These are phyloP conservation scores for Fratercula arctica DNA, from an alignment of 2,797 vertebrate species.

Conservation along the genomic window DNA sequence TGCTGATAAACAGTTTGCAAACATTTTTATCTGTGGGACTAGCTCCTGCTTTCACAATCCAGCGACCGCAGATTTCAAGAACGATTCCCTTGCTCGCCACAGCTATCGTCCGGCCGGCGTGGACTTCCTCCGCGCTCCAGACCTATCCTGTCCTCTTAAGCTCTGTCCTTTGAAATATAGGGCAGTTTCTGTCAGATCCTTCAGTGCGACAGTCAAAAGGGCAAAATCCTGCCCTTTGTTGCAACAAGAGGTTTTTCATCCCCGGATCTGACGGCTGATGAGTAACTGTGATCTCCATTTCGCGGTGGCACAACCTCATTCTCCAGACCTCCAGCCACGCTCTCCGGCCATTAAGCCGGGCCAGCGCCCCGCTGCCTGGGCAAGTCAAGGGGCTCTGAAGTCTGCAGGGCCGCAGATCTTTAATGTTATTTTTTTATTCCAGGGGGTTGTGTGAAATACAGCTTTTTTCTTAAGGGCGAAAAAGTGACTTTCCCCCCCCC, in stretches of 20 bases:
- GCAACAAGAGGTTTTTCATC: not conserved
- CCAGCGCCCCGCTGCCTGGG: not conserved
- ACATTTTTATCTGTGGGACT: not conserved
- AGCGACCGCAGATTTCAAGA: not conserved
- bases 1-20: not conserved
- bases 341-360: not conserved
- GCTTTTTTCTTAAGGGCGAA: fast-evolving
- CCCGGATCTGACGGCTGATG: not conserved
- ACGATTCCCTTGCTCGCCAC: not conserved
- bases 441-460: not conserved
- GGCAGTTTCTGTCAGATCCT: conserved; percentile 15
- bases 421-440: not conserved
- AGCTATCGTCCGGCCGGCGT: not conserved
- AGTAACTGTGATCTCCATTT: not conserved
- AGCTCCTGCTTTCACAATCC: not conserved
- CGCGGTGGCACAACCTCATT: not conserved
- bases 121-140: not conserved
- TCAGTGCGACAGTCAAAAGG: not conserved
- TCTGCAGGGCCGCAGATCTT: not conserved
- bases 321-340: not conserved
- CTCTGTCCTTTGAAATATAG: conserved; percentile 2
- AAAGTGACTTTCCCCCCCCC: not conserved
- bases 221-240: not conserved
- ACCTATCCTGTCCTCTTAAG: conserved; percentile 28
- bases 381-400: not conserved